Base-by-base conservation (phyloP, 2,113 vertebrate species). In the Brachirus orientalis region DNA sequence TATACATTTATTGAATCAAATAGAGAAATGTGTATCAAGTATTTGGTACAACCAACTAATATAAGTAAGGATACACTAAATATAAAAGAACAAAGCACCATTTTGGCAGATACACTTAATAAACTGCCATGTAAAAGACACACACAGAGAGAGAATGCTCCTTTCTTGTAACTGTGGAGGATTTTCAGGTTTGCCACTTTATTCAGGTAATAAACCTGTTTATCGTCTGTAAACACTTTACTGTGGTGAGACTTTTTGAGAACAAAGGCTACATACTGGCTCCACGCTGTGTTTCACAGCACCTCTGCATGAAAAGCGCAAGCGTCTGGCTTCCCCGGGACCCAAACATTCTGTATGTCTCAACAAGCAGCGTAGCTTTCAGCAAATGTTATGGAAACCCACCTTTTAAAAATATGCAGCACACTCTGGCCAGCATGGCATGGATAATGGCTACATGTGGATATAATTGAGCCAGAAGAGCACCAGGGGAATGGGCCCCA, bases 341-440 rank as follows among this genome's bases (percentile, higher is more conserved):
- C 65, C 69, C 67, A 74, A 79, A 84, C 83, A n/a, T n/a, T n/a
- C n/a, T n/a, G 85, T 72, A 67, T 79, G 86, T 87, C 78, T 72
- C 33, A 52, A 79, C 79, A 75, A 83, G 82, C 79, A 56, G 10
- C 10, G 44, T 18, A 63, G 77, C 75, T 83, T 84, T 88, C 74
- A 88, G 71, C 80, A 75, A 73, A 71, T 90, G 79, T 84, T 85
- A 80, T 84, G 86, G 82, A 91, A 88, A 89, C 82, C 76, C 66
- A 86, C 80, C 85, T 88, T 86, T 80, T 57, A 63, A 87, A 91
- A 91, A 88, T 85, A 89, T 82, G 86, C 90, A 82, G 80, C 83
- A 20, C 67, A 40, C 63, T 74, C 51, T 1, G 46, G 61, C 60
- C 80, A 88, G 86, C 88, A 86, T 86, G 80, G 82, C 59, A 74